Conservation (phyloP, 2,888 invertebrate genomes). For the Macrostomum cliftonense region DNA sequence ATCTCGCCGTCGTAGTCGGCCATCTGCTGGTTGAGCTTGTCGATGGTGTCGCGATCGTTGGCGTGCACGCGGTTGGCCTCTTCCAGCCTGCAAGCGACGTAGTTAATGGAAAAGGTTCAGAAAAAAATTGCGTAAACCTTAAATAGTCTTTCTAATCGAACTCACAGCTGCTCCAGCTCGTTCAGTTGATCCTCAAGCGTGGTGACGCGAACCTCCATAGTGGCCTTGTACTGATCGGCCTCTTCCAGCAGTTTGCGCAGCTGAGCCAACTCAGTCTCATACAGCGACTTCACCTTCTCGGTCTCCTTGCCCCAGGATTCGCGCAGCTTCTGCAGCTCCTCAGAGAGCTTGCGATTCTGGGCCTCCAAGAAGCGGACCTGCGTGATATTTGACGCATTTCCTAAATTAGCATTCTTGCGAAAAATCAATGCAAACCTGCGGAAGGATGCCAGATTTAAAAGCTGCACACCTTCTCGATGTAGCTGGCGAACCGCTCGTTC, state of each 20-base stretch:
- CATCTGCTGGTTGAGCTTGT: conserved; percentile 12
- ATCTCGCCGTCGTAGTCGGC: conserved; percentile 13
- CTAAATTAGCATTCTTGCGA: no score
- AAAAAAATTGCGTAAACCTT: no score
- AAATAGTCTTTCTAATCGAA: no score
- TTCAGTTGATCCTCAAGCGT: conserved; percentile 38
- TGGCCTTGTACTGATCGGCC: conserved; percentile 39
- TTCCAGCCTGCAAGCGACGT: conserved; percentile 7
- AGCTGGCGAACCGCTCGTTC: conserved; percentile 41
- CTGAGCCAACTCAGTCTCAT: conserved; percentile 39
- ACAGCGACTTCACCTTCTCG: conserved; percentile 36
- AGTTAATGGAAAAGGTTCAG: no score
- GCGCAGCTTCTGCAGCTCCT: conserved; percentile 30
- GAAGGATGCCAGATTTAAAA: no score
- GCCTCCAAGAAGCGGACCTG: conserved; percentile 35
- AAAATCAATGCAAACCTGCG: no score
- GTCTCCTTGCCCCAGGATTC: conserved; percentile 33
- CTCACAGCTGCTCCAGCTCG: conserved; percentile 22
- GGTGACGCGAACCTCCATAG: conserved; percentile 38
- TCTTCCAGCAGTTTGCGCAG: conserved; percentile 40
- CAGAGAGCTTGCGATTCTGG: conserved; percentile 35
- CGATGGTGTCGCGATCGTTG: conserved; percentile 13
- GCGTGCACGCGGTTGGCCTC: conserved; percentile 7
- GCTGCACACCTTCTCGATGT: conserved; percentile 39
- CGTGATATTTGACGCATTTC: no score